Conservation (phyloP, 2,888 invertebrate species). For the Napeogenes sylphis region DNA sequence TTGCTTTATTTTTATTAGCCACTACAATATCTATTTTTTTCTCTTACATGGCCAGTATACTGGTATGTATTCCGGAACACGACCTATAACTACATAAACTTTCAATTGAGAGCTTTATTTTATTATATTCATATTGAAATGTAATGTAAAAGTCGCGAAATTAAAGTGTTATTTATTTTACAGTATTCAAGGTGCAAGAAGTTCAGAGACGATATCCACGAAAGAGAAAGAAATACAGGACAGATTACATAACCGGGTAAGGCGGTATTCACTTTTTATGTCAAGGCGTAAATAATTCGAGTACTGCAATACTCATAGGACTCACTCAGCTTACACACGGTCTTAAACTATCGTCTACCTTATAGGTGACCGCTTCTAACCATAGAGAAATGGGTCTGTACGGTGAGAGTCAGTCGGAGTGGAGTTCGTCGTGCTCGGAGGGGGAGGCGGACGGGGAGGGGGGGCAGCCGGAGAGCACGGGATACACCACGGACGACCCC, state of each 20-base stretch:
- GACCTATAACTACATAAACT: too few species aligned
- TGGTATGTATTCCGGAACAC: too few species aligned
- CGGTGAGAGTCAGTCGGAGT: slow-evolving; percentile 88
- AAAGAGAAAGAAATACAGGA: slow-evolving; percentile 59
- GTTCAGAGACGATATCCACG: slow-evolving; percentile 45
- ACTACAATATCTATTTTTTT: too few species aligned
- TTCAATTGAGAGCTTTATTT: neutral
- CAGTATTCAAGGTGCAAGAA: slow-evolving; percentile 55
- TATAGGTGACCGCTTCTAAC: slow-evolving; percentile 59
- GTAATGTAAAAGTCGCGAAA: too few species aligned
- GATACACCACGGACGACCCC: slow-evolving; percentile 92
- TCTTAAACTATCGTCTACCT: neutral
- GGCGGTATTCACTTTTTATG: slow-evolving; percentile 14
- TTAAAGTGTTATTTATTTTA: slow-evolving; percentile 4
- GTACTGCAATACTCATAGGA: too few species aligned
- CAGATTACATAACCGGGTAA: slow-evolving; percentile 64
- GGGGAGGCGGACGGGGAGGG: slow-evolving; percentile 70
- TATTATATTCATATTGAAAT: too few species aligned
- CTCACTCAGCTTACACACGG: too few species aligned
- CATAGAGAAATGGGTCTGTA: slow-evolving; percentile 67
- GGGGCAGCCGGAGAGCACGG: slow-evolving; percentile 83
- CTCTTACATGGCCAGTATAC: too few species aligned
- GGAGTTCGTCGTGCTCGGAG: slow-evolving; percentile 82
- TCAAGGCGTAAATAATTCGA: too few species aligned
- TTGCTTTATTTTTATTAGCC: too few species aligned